A percentile compares a stretch with the other conserved stretches of the same genome.
Conservation (phyloP, 2,797 vertebrate species). For the Neomorphus geoffroyi region DNA sequence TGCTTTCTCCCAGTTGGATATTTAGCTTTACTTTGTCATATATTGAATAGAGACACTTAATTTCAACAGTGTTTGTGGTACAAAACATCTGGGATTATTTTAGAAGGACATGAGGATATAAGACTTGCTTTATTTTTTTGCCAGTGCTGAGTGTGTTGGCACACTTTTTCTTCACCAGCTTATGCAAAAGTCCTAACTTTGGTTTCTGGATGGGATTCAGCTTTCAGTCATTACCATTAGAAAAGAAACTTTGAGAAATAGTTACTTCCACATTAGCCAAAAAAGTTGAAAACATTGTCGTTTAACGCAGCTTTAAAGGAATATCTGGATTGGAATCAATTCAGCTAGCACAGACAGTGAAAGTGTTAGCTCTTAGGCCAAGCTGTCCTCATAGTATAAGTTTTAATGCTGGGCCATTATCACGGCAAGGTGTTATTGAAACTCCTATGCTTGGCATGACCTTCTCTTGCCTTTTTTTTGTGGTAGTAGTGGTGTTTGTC, state of each 20-base stretch:
- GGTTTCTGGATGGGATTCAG: background rate
- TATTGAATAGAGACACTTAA: background rate
- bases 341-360: background rate
- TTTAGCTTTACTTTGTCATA: background rate
- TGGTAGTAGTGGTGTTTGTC: background rate
- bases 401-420: background rate
- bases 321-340: background rate
- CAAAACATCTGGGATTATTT: background rate
- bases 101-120: background rate
- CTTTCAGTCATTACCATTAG: background rate
- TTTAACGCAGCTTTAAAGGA: background rate
- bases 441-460: background rate
- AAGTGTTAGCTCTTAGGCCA: background rate
- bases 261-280: background rate
- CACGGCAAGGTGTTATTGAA: background rate
- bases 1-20: background rate
- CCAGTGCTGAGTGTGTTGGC: background rate
- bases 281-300: constrained; percentile 12
- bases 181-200: constrained; percentile 17
- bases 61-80: background rate
- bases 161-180: background rate
- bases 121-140: background rate
- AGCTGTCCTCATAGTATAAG: background rate
- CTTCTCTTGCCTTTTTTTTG: background rate
- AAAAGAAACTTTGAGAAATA: constrained; percentile 48